Conservation (phyloP, 1,140 invertebrate genomes). For the Pseudomyrmex flavicornis region DNA sequence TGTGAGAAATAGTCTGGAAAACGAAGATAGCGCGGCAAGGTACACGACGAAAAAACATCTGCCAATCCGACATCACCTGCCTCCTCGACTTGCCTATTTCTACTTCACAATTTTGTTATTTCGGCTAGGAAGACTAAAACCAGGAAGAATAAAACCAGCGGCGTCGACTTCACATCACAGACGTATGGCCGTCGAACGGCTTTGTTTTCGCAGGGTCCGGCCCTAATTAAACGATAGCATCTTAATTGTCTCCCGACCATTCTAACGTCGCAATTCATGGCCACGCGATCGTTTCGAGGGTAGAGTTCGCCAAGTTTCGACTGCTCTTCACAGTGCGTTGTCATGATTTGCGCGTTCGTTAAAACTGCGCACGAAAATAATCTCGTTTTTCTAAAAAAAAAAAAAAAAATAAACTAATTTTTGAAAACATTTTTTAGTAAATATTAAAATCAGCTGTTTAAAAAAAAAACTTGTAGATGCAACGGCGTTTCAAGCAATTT, state of each 20-base stretch:
- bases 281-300: conserved; percentile 59
- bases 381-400: neutral
- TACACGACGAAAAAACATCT: conserved; percentile 78
- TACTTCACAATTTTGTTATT: conserved; percentile 77
- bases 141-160: conserved; percentile 39
- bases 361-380: neutral
- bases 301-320: conserved; percentile 42
- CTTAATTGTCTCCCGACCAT: conserved; percentile 77
- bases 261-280: conserved; percentile 71
- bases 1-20: conserved; percentile 13
- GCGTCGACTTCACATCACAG: conserved; percentile 56
- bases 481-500: no score
- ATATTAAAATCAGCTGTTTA: no score
- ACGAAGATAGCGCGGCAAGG: conserved; percentile 56
- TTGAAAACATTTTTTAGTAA: no score
- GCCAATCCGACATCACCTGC: conserved; percentile 81
- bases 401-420: no score
- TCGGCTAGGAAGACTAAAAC: conserved; percentile 44
- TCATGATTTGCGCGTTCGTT: conserved; percentile 26
- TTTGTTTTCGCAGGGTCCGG: conserved; percentile 72
- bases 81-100: conserved; percentile 76
- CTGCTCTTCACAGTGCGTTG: conserved; percentile 17
- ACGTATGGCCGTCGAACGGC: conserved; percentile 40
- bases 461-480: no score
- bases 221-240: conserved; percentile 81